Percentiles rank a stretch among this genome's conserved stretches.
phyloP scores from a whole-genome alignment of 2,113 vertebrate genomes.

The Spheniscus mendiculus region DNA sequence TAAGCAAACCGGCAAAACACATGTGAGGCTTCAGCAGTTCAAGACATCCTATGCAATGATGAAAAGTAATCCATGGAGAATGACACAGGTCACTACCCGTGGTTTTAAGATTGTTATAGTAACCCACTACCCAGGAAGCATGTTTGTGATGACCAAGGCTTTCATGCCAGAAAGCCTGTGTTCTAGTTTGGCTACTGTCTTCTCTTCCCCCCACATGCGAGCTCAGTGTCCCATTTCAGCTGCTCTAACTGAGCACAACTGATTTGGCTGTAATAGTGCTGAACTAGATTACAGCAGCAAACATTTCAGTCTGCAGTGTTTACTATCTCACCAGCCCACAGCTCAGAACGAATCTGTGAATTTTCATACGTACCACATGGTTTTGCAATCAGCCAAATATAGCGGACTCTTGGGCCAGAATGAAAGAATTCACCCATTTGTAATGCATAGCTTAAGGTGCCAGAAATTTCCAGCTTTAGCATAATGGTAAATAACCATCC shows the following conservation, averaged over 20 bases:
- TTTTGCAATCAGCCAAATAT: not conserved
- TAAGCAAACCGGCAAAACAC: not conserved
- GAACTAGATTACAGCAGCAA: not conserved
- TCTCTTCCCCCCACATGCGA: too few relatives aligned
- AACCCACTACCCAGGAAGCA: not conserved
- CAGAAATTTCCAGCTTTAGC: not conserved
- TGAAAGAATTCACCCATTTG: not conserved
- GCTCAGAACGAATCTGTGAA: not conserved
- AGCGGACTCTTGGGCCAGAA: not conserved
- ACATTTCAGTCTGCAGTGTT: not conserved
- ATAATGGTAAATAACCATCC: not conserved
- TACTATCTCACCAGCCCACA: not conserved
- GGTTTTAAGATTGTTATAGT: not conserved
- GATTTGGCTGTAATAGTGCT: not conserved
- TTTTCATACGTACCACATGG: fast-evolving
- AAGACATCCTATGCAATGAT: not conserved
- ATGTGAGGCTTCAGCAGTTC: not conserved
- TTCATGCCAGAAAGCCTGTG: not conserved
- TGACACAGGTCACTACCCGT: not conserved
- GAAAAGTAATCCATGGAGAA: not conserved
- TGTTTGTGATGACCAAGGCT: not conserved
- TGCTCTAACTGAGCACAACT: not conserved
- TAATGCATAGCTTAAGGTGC: not conserved
- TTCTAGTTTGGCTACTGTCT: not conserved
- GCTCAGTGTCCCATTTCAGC: not conserved